Base-by-base conservation (phyloP, 2,888 invertebrate species). In the Tricholauxania praeusta region DNA sequence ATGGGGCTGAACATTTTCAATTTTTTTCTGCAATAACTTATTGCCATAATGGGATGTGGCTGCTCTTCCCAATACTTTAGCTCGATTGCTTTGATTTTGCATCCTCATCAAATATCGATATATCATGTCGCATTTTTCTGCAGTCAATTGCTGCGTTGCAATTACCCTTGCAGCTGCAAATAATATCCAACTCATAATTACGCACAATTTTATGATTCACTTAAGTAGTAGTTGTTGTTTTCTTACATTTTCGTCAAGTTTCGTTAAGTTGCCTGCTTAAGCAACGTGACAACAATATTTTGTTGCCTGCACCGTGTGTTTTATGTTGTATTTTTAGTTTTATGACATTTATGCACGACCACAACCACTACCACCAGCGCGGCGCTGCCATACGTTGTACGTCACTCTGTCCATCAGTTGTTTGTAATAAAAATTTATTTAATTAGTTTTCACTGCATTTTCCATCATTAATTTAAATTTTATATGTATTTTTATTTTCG, bases 381-480 rank as follows among this genome's bases (percentile, higher is more conserved):
- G 28, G 28, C 32, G 53, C 53, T 53, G n/a, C 53, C 53, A 39
- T 53, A n/a, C 53, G 14, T 53, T 7, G n/a, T 19, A 53, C 53
- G 19, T 55, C 15, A 12, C 70, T 57, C 69, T 72, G 62, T 51
- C 51, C 74, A 57, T 82, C 84, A 82, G 82, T 80, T 82, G 82
- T 80, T 81, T 80, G 82, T 80, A 83, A 82, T 82, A 82, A 84
- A 83, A 82, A 75, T 72, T 57, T 69, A 68, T 72, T 73, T 73
- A 73, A 63, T 71, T 72, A 72, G 68, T 72, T 39, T 55, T 67
- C 39, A 15, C 17, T 67, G 39, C 17, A 49, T 51, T 55, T 19
- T 28, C 19, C 15, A 60, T 60, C 19, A 15, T 60, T 60, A 65
- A 53, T 22, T 53, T 65, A 32, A 17, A 52, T 28, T 65, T 51